These are phyloP conservation scores for Tringa solitaria DNA, from an alignment of 2,113 vertebrate species.

Conservation along the genomic window DNA sequence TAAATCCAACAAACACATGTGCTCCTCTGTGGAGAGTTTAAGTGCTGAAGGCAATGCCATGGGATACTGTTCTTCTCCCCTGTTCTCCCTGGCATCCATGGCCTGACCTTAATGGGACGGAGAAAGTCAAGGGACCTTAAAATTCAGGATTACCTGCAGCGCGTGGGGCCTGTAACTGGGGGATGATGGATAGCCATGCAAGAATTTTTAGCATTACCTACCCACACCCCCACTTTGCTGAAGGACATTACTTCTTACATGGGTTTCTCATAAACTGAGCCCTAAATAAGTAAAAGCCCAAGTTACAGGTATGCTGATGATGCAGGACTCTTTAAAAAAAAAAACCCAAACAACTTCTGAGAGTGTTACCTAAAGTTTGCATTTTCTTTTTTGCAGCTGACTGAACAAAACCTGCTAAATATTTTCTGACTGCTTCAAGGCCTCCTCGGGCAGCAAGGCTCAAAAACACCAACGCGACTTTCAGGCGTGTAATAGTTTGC, in stretches of 20 bases:
- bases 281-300: background rate
- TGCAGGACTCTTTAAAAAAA: background rate
- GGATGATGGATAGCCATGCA: fast-evolving
- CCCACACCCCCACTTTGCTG: background rate
- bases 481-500: background rate
- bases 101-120: background rate
- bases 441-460: background rate
- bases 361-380: background rate
- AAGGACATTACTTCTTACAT: background rate
- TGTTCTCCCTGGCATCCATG: fast-evolving
- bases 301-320: background rate
- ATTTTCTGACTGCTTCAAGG: fast-evolving
- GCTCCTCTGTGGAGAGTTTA: background rate
- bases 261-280: background rate
- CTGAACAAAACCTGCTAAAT: background rate
- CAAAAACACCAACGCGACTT: background rate
- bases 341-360: background rate
- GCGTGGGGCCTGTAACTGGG: background rate
- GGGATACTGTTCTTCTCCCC: no score
- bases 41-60: fast-evolving
- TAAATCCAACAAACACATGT: background rate
- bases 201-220: background rate
- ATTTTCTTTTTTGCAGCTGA: background rate
- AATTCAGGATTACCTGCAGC: background rate
- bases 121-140: background rate